Percentiles rank a stretch among this genome's conserved stretches.
phyloP scores from a whole-genome alignment of 2,113 vertebrate species.

The Cyphomyrus plagiostoma region DNA sequence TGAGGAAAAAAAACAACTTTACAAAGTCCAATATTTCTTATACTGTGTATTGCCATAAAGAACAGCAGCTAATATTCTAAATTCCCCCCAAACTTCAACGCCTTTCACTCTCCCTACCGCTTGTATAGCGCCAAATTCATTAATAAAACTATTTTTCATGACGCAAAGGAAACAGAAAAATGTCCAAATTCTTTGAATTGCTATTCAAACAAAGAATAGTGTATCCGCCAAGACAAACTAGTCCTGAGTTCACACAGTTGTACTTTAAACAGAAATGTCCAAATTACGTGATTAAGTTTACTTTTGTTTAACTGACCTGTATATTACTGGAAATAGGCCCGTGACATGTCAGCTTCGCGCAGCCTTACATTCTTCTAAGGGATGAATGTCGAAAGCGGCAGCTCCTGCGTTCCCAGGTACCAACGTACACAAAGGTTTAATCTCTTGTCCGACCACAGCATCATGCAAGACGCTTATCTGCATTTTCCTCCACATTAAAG shows the following conservation, averaged over 20 bases:
- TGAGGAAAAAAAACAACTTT: neutral
- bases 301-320: neutral
- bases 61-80: neutral
- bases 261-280: neutral
- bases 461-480: neutral
- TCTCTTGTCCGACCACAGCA: neutral
- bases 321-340: neutral
- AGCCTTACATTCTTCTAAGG: neutral
- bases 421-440: neutral
- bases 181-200: neutral
- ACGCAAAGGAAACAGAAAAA: neutral
- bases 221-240: neutral
- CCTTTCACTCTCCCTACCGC: neutral
- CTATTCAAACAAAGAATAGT: neutral
- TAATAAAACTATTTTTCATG: neutral
- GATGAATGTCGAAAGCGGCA: neutral
- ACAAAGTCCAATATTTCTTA: neutral
- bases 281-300: neutral
- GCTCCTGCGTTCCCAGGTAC: neutral
- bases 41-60: neutral
- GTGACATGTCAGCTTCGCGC: neutral
- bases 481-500: neutral
- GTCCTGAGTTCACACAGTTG: neutral
- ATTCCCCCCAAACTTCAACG: neutral
- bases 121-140: neutral